Base-by-base conservation (phyloP, 2,113 vertebrate species). In the Poeciliopsis occidentalis region DNA sequence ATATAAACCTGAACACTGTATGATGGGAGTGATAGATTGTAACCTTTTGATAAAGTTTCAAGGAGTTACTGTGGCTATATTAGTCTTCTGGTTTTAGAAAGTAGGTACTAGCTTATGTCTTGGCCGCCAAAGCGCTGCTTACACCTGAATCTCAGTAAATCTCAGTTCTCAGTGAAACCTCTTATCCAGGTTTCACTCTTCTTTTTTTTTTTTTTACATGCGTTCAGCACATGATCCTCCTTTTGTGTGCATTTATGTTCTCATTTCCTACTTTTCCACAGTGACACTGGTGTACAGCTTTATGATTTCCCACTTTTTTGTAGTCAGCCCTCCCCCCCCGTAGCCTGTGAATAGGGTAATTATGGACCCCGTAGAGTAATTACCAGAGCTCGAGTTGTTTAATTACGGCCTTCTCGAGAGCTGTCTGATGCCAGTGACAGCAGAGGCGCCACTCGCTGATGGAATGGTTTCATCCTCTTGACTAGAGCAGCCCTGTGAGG, bases 41-140 rank as follows among this genome's bases (percentile, higher is more conserved):
- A 78, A 87, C 87, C 85, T 79, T 77, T 80, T 88, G 87, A 84
- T 84, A 76, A 75, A 76, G 67, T 78, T 81, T 89, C 90, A 87
- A 87, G 67, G 79, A 87, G 84, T 83, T 26, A 27, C 31, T 24
- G 44, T 57, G 0, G 62, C 69, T 65, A 64, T 64, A 81, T 82
- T 31, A 10, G 34, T 22, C 39, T 70, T 67, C 12, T 66, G 34
- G 8, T 57, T 57, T 47, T 64, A 24, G 13, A 4, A 31, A 17
- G 17, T 19, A 6, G 15, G 62, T 32, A 32, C 5, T 13, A 2
- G 24, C 22, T 47, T 76, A 75, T 70, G 71, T 44, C 74, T 47
- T 64, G 71, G 41, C 24, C 29, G 27, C 71, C 4, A 64, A 69
- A 75, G 65, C 54, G 29, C 44, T 73, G 19, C 1, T n/a, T 41